Percentiles rank a stretch among this genome's conserved stretches.
These are phyloP conservation scores for Octodon degus DNA, from an alignment of 2,113 vertebrate species.

Conservation along the genomic window DNA sequence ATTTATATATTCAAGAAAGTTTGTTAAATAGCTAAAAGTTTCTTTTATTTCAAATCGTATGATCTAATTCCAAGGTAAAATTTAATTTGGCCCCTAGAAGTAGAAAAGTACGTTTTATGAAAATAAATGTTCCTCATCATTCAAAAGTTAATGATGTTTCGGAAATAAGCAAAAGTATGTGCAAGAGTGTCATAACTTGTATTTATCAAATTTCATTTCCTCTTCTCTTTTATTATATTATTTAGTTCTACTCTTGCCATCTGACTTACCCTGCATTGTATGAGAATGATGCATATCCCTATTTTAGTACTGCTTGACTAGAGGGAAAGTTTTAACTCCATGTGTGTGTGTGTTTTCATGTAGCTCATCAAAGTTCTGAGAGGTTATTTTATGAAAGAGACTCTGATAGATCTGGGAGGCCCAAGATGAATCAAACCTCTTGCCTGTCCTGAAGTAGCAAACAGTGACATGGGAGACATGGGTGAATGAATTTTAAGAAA, in stretches of 20 bases:
- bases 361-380: conserved; percentile 28
- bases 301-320: background rate
- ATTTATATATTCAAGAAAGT: conserved; percentile 8
- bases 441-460: background rate
- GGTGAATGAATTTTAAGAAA: background rate
- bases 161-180: conserved; percentile 26
- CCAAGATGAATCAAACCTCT: background rate
- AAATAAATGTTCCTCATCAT: conserved; percentile 23
- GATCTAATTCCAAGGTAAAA: background rate
- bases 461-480: background rate
- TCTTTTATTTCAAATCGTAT: conserved; percentile 11
- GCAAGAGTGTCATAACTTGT: background rate
- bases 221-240: conserved; percentile 1
- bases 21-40: conserved; percentile 27
- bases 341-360: background rate
- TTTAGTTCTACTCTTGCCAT: background rate
- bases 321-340: background rate
- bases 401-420: background rate
- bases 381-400: background rate
- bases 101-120: conserved; percentile 26
- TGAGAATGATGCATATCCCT: background rate
- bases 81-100: conserved; percentile 16
- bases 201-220: background rate
- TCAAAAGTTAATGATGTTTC: conserved; percentile 35
- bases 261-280: background rate